A percentile compares a stretch with the other conserved stretches of the same genome.
Conservation (phyloP, 2,888 invertebrate species). For the Stenolophus ochropezus region DNA sequence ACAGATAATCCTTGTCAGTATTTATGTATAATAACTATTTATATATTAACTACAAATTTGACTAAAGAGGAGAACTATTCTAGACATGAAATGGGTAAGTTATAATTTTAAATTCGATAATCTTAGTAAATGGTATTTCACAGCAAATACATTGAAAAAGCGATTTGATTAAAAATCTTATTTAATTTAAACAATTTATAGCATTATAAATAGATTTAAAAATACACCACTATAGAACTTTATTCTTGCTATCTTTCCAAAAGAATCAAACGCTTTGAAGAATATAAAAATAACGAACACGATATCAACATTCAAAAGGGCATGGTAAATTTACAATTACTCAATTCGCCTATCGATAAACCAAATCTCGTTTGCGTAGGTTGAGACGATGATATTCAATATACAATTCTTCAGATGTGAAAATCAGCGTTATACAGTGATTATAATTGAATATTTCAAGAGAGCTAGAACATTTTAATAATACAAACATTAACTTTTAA, state of each 20-base stretch:
- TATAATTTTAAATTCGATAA: conserved; percentile 70
- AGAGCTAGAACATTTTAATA: conserved; percentile 70
- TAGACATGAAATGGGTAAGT: conserved; percentile 71
- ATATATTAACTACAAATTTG: conserved; percentile 68
- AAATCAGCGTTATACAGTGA: conserved; percentile 67
- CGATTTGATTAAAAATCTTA: conserved; percentile 63
- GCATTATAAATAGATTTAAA: conserved; percentile 58
- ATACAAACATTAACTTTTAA: conserved; percentile 61
- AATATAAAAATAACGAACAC: conserved; percentile 45
- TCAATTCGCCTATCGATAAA: conserved; percentile 41
- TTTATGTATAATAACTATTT: conserved; percentile 54
- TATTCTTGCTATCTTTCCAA: conserved; percentile 44
- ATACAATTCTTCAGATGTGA: conserved; percentile 62
- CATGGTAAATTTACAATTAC: conserved; percentile 46
- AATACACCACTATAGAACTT: conserved; percentile 48
- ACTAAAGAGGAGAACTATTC: conserved; percentile 70
- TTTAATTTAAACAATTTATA: conserved; percentile 55
- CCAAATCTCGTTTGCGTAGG: conserved; percentile 21
- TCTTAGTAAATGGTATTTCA: conserved; percentile 64
- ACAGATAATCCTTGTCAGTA: conserved; percentile 47
- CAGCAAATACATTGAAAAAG: conserved; percentile 70
- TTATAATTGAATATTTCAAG: conserved; percentile 67
- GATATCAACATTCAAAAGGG: conserved; percentile 39
- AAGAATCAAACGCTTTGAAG: conserved; percentile 31
- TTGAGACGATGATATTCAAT: conserved; percentile 45